phyloP scores from a whole-genome alignment of 2,797 vertebrate species.

The Dermochelys coriacea region DNA sequence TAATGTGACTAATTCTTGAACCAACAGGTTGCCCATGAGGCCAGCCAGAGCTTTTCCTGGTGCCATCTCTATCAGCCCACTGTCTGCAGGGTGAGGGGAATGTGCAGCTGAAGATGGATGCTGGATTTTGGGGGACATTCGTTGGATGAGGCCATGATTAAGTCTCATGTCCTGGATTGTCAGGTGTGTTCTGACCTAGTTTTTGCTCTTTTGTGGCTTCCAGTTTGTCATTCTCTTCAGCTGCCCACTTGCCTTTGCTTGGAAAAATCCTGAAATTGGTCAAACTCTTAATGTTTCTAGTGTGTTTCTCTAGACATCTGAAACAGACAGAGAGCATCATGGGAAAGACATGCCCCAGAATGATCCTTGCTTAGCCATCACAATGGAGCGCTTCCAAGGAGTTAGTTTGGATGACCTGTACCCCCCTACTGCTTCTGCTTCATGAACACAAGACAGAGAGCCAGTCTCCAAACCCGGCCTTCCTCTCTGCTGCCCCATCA shows the following conservation, averaged over 20 bases:
- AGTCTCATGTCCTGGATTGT: no score
- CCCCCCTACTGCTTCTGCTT: neutral
- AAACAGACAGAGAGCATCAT: neutral
- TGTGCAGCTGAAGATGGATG: neutral
- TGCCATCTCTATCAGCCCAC: neutral
- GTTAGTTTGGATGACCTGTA: neutral
- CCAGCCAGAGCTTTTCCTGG: neutral
- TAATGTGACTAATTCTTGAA: neutral
- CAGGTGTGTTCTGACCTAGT: neutral
- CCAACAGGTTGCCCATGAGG: neutral
- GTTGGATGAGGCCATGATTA: neutral
- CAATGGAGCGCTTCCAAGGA: neutral
- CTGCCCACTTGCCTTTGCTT: neutral
- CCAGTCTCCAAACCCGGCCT: fast-evolving
- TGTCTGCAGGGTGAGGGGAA: neutral
- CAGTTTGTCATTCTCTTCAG: neutral
- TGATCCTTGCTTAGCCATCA: neutral
- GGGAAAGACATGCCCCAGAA: neutral
- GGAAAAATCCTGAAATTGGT: neutral
- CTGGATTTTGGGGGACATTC: no score
- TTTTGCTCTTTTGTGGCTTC: neutral
- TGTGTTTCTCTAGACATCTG: neutral
- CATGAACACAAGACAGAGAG: neutral
- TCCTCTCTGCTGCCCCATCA: neutral
- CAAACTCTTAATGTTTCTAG: neutral